These are phyloP conservation scores for Pygoscelis antarcticus DNA, from an alignment of 2,113 vertebrate species.

Conservation along the genomic window DNA sequence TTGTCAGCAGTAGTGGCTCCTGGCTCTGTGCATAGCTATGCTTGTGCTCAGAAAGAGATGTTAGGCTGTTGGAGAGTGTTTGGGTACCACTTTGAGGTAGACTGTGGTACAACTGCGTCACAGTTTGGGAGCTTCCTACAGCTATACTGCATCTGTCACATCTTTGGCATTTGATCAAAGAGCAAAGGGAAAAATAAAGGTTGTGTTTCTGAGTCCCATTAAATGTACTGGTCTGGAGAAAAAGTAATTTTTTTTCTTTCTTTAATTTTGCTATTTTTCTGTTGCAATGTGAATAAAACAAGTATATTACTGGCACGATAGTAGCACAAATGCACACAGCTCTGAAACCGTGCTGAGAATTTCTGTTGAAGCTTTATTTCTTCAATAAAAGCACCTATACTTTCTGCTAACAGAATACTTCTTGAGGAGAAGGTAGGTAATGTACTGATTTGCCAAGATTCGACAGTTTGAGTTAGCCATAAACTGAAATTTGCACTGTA, in stretches of 20 bases:
- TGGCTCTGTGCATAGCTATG: neutral
- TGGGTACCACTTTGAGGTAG: conserved; percentile 39
- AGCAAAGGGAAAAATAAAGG: neutral
- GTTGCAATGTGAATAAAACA: neutral
- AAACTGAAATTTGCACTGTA: neutral
- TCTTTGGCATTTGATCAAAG: neutral
- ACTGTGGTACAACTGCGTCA: neutral
- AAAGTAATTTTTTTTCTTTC: neutral
- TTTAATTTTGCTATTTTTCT: neutral
- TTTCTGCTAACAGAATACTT: neutral
- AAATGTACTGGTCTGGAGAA: neutral
- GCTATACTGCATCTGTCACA: neutral
- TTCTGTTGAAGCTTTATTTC: neutral
- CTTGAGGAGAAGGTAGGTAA: neutral
- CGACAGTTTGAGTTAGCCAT: neutral
- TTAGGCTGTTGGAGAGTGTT: neutral
- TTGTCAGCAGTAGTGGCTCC: neutral
- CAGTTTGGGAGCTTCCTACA: neutral
- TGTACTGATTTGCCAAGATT: neutral
- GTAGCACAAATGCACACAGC: neutral
- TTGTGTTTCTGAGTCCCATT: neutral
- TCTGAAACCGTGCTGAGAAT: neutral
- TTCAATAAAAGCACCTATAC: neutral
- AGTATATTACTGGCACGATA: neutral
- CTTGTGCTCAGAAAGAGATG: neutral